These are phyloP conservation scores for Isaurus tuberculatus DNA, from an alignment of 92 coral and sea anemone species.

Conservation along the genomic window DNA sequence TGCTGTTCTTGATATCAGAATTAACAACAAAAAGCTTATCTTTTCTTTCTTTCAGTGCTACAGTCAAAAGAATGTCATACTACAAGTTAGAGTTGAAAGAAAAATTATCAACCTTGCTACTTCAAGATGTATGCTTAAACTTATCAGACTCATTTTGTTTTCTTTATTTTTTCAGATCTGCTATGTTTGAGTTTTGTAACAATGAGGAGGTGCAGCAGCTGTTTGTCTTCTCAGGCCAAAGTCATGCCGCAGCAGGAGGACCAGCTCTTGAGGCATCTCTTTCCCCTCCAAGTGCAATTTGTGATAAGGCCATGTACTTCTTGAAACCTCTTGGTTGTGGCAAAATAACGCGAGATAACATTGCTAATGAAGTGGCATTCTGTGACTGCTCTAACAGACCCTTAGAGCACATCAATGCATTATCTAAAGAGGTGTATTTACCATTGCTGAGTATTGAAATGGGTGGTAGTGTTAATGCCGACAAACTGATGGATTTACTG, in stretches of 20 bases:
- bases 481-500: constrained; percentile 95
- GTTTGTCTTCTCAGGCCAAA: constrained; percentile 72
- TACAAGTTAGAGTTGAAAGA: too few relatives aligned
- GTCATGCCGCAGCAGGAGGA: constrained; percentile 64
- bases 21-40: too few relatives aligned
- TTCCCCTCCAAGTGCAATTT: constrained; percentile 78
- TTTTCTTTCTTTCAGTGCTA: too few relatives aligned
- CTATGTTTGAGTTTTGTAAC: constrained; percentile 99
- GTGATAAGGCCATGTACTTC: constrained; percentile 94
- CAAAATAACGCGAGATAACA: constrained; percentile 89
- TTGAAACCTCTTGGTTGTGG: constrained; percentile 75
- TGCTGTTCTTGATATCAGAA: too few relatives aligned
- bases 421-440: constrained; percentile 90
- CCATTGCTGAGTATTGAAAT: constrained; percentile 97
- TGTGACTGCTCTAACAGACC: constrained; percentile 93
- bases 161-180: constrained; percentile 68
- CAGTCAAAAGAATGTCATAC: too few relatives aligned
- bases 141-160: not conserved
- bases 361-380: constrained; percentile 90
- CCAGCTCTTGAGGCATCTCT: constrained; percentile 81
- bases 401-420: constrained; percentile 68
- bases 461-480: constrained; percentile 99
- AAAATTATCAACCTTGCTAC: too few relatives aligned
- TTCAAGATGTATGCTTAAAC: not conserved
- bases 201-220: constrained; percentile 90